A percentile compares a stretch with the other conserved stretches of the same genome.
phyloP scores from a whole-genome alignment of 2,113 vertebrate genomes.

The Actenoides hombroni region DNA sequence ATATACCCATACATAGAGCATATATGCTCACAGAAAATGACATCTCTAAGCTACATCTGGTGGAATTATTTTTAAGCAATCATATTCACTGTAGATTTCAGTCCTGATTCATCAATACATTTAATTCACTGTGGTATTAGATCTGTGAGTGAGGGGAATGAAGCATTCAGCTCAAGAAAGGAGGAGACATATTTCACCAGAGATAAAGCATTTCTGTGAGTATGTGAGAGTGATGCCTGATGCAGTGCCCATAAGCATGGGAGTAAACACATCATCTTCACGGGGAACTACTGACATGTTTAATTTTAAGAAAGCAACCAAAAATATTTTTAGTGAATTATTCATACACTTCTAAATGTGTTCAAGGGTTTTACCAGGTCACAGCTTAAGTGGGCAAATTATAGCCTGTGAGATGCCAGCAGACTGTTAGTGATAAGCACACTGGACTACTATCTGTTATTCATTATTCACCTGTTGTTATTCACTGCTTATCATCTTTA shows the following conservation, averaged over 20 bases:
- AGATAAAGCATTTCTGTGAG: background rate
- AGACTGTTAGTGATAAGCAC: background rate
- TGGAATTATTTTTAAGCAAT: constrained; percentile 55
- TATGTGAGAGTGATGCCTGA: background rate
- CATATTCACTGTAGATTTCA: constrained; percentile 41
- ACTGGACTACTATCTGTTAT: background rate
- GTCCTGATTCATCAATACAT: constrained; percentile 33
- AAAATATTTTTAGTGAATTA: constrained; percentile 17
- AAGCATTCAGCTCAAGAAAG: constrained; percentile 13
- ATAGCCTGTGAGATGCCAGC: background rate
- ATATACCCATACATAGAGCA: constrained; percentile 4
- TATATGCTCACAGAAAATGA: constrained; percentile 36
- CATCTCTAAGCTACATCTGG: constrained; percentile 31
- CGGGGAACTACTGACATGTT: background rate
- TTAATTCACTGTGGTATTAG: constrained; percentile 43
- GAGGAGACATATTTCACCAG: constrained; percentile 17
- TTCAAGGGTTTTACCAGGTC: background rate
- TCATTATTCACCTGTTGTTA: background rate
- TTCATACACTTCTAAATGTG: background rate
- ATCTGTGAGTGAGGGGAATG: background rate
- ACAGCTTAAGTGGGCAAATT: background rate
- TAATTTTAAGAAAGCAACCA: background rate
- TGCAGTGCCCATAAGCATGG: background rate
- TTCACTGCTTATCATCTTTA: background rate
- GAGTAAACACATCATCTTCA: constrained; percentile 2